These are phyloP conservation scores for Chlorodrepanis virens DNA, from an alignment of 2,113 vertebrate species.

Conservation along the genomic window DNA sequence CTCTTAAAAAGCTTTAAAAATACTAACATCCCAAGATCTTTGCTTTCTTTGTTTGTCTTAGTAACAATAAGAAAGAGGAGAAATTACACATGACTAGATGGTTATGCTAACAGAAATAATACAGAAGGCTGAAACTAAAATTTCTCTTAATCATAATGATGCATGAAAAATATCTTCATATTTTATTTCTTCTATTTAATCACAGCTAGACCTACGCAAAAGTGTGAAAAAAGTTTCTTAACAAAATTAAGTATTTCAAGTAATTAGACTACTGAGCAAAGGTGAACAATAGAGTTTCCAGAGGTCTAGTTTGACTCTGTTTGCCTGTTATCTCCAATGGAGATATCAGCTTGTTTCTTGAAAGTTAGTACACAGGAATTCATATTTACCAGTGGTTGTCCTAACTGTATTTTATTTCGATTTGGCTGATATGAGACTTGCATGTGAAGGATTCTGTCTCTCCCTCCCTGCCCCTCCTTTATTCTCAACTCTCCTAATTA, in stretches of 20 bases:
- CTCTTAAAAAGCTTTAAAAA: background rate
- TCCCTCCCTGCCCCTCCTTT: fast-evolving
- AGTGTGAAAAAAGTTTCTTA: background rate
- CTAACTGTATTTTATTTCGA: background rate
- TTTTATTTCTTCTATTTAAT: background rate
- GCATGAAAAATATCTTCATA: background rate
- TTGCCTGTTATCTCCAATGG: background rate
- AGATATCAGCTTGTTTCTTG: background rate
- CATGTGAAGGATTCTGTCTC: background rate
- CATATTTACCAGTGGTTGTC: background rate
- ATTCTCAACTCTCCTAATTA: background rate
- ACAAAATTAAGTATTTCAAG: background rate
- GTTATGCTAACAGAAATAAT: background rate
- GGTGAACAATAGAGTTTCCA: background rate
- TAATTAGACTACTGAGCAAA: background rate
- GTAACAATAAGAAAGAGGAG: background rate
- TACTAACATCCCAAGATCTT: background rate
- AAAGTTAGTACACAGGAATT: background rate
- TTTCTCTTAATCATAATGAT: background rate
- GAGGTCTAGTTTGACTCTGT: background rate
- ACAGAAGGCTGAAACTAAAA: background rate
- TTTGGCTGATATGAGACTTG: background rate
- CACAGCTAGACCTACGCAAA: background rate
- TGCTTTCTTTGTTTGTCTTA: background rate
- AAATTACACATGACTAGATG: background rate